These are phyloP conservation scores for Cabera pusaria DNA, from an alignment of 2,888 invertebrate species.

Conservation along the genomic window DNA sequence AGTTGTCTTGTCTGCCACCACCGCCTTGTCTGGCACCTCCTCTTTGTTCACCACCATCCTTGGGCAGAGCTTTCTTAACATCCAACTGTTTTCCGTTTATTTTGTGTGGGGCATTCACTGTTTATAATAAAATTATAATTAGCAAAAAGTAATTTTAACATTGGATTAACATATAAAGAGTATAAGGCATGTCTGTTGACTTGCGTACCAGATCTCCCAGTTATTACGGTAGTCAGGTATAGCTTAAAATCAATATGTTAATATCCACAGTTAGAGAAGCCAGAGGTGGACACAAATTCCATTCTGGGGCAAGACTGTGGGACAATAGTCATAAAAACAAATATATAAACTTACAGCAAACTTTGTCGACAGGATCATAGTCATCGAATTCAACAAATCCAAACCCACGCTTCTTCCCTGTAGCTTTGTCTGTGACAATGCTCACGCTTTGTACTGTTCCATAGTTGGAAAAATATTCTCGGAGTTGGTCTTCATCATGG, in stretches of 20 bases:
- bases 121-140: background rate
- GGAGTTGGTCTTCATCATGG: conserved; percentile 94
- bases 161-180: background rate
- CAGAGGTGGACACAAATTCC: conserved; percentile 69
- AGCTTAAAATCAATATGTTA: conserved; percentile 74
- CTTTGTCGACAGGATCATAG: conserved; percentile 98
- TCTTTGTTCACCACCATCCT: conserved; percentile 86
- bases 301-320: conserved; percentile 81
- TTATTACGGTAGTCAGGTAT: conserved; percentile 61
- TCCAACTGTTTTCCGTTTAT: conserved; percentile 94
- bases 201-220: conserved; percentile 74
- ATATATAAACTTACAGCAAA: conserved; percentile 90
- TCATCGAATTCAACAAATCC: conserved; percentile 99
- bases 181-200: conserved; percentile 58
- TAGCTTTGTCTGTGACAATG: conserved; percentile 95
- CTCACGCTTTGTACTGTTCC: conserved; percentile 93
- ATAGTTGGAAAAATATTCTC: conserved; percentile 92
- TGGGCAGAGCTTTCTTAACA: conserved; percentile 96
- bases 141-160: background rate
- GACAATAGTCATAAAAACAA: conserved; percentile 5
- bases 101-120: conserved; percentile 92
- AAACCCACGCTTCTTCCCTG: conserved; percentile 97
- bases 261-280: conserved; percentile 80
- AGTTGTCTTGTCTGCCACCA: conserved; percentile 62
- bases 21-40: conserved; percentile 79